These are phyloP conservation scores for Dromiciops gliroides DNA, from an alignment of 2,113 vertebrate genomes.

Conservation along the genomic window DNA sequence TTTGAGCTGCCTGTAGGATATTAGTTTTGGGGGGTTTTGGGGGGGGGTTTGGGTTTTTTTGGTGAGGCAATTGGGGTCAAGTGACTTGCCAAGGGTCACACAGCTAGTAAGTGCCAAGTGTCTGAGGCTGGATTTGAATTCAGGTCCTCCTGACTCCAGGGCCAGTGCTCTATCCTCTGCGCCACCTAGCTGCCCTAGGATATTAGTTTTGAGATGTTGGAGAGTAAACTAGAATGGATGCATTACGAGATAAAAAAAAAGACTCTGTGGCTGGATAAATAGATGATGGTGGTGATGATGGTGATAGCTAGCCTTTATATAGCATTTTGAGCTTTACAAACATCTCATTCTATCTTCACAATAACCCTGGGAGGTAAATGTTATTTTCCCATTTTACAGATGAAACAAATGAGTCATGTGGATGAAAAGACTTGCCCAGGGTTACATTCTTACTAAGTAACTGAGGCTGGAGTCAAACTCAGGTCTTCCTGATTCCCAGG, in stretches of 20 bases:
- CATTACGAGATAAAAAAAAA: not conserved
- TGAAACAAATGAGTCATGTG: not conserved
- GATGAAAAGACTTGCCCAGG: not conserved
- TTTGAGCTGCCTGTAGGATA: not conserved
- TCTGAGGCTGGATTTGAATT: too few relatives aligned
- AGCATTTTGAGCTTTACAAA: not conserved
- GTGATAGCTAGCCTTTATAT: not conserved
- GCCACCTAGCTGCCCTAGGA: too few relatives aligned
- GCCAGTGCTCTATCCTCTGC: too few relatives aligned
- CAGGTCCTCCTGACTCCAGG: too few relatives aligned
- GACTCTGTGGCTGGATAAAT: not conserved
- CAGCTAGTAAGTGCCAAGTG: too few relatives aligned
- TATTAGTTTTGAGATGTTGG: not conserved
- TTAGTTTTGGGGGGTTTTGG: not conserved
- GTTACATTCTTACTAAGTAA: not conserved
- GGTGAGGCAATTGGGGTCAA: too few relatives aligned
- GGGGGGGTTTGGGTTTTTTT: too few relatives aligned
- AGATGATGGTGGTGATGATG: too few relatives aligned
- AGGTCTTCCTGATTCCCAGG: not conserved
- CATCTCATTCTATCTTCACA: not conserved
- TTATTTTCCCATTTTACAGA: not conserved
- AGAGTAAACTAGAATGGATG: not conserved
- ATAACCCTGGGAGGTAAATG: too few relatives aligned
- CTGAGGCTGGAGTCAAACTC: not conserved
- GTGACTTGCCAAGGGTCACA: too few relatives aligned